These are phyloP conservation scores for Tragelaphus buxtoni DNA, from an alignment of 2,113 vertebrate genomes.

Conservation along the genomic window DNA sequence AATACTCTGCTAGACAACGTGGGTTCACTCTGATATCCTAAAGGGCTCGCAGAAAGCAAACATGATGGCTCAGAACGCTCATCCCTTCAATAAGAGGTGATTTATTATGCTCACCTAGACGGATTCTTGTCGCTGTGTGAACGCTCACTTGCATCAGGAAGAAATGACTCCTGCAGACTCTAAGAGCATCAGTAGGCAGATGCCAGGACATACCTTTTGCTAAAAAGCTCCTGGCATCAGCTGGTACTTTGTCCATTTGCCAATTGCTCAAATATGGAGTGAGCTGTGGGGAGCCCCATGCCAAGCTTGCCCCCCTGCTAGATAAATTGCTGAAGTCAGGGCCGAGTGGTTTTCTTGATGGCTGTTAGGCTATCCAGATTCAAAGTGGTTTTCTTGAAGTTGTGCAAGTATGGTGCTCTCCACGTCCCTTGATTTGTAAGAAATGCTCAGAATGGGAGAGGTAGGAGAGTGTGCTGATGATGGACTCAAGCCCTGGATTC, in stretches of 20 bases:
- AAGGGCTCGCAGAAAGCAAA: background rate
- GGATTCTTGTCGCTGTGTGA: background rate
- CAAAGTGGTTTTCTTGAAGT: background rate
- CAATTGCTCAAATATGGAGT: background rate
- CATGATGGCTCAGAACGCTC: background rate
- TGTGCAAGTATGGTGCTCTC: background rate
- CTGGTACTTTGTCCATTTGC: background rate
- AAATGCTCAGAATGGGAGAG: background rate
- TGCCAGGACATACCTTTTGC: accelerated
- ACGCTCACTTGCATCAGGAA: background rate
- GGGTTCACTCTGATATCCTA: background rate
- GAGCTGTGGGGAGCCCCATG: background rate
- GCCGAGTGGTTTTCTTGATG: background rate
- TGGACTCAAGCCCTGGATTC: background rate
- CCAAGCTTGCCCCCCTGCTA: background rate
- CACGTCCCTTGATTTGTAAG: background rate
- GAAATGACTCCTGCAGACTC: background rate
- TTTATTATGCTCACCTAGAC: background rate
- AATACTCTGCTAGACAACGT: background rate
- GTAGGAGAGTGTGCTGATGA: background rate
- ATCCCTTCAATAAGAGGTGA: background rate
- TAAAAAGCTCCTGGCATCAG: background rate
- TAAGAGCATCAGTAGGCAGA: background rate
- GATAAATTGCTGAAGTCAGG: background rate
- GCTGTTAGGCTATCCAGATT: background rate